Conservation (phyloP, 2,888 invertebrate genomes). For the Dorcus hopei region DNA sequence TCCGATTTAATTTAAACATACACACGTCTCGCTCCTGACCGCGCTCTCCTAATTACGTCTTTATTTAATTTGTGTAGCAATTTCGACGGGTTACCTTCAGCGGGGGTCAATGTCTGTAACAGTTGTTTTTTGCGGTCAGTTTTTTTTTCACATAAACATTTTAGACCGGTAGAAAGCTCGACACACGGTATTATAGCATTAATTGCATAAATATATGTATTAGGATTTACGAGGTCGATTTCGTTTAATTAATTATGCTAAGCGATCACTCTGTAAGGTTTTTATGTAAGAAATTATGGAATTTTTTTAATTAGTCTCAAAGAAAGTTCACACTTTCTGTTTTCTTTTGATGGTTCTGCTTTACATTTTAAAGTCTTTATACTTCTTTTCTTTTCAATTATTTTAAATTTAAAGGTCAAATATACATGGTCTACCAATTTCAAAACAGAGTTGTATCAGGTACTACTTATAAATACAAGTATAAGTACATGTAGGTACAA, state of each 20-base stretch:
- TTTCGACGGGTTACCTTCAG: not conserved
- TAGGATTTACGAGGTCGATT: not conserved
- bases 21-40: not conserved
- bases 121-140: not conserved
- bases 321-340: no score
- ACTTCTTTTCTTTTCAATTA: no score
- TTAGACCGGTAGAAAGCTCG: not conserved
- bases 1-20: not conserved
- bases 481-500: no score
- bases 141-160: not conserved
- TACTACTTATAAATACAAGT: no score
- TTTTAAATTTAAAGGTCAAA: no score
- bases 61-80: no score
- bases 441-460: no score
- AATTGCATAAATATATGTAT: not conserved
- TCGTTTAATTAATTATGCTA: not conserved
- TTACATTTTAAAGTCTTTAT: no score
- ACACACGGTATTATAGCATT: not conserved
- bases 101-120: conserved; percentile 1
- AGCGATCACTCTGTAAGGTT: not conserved
- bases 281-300: not conserved
- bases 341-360: no score
- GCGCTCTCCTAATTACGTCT: not conserved
- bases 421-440: no score
- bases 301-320: not conserved